These are phyloP conservation scores for Eucidaris tribuloides DNA, from an alignment of 35 echinoderm and acorn worm genomes.

Conservation along the genomic window DNA sequence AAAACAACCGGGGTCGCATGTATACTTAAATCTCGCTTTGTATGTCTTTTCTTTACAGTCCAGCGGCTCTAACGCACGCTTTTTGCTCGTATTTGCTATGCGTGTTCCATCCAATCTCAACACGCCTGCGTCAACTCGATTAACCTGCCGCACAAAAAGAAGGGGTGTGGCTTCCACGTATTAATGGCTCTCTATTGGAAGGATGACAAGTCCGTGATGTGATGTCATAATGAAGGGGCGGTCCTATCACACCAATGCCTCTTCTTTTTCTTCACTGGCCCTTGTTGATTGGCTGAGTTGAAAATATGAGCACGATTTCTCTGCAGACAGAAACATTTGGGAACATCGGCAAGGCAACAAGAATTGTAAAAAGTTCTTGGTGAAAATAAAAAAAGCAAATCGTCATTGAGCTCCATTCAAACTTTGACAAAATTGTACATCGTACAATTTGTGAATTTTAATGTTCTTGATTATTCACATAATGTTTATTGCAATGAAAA, in stretches of 20 bases:
- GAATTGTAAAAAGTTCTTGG: too few relatives aligned
- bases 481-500: too few relatives aligned
- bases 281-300: background rate
- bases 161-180: conserved; percentile 5
- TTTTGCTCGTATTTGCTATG: background rate
- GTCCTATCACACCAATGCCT: background rate
- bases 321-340: background rate
- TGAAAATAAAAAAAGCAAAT: background rate
- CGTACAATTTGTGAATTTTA: too few relatives aligned
- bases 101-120: background rate
- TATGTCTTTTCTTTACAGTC: conserved; percentile 10
- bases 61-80: background rate
- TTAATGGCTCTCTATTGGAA: background rate
- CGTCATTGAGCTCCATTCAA: background rate
- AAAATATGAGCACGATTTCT: background rate
- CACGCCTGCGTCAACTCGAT: background rate
- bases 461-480: too few relatives aligned
- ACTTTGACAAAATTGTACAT: too few relatives aligned
- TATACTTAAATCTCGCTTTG: conserved; percentile 44
- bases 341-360: too few relatives aligned
- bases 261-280: background rate
- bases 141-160: background rate
- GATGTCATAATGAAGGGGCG: conserved; percentile 18
- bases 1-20: conserved; percentile 57
- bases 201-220: background rate